Evolutionary conservation across 1,140 invertebrate genomes (phyloP).

Genomic region (Tetragonula clypearis): DNA sequence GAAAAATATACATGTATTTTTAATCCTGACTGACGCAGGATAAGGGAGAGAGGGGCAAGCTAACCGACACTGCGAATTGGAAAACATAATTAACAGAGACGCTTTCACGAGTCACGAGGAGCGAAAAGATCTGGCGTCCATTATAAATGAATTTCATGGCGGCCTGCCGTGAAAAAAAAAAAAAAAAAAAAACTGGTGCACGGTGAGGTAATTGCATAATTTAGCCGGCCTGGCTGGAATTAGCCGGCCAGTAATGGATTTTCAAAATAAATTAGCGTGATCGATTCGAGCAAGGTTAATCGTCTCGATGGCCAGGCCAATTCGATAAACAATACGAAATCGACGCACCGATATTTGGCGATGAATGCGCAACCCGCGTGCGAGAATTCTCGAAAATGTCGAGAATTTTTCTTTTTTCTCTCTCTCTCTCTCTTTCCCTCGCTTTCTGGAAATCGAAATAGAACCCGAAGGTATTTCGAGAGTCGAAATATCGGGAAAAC

Average conservation of each 20-base stretch:
- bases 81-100: conserved; percentile 27
- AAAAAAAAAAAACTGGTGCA: too few species aligned
- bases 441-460: too few species aligned
- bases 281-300: conserved; percentile 34
- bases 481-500: too few species aligned
- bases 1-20: not conserved
- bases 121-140: not conserved
- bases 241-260: conserved; percentile 17
- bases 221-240: conserved; percentile 28
- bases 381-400: too few species aligned
- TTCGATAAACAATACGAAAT: conserved; percentile 5
- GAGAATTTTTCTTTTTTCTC: too few species aligned
- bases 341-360: too few species aligned
- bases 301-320: not conserved
- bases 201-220: conserved; percentile 46
- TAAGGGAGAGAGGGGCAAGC: too few species aligned
- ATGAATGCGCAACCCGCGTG: too few species aligned
- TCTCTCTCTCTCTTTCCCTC: too few species aligned
- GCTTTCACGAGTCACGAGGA: not conserved
- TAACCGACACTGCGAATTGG: conserved; percentile 1
- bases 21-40: not conserved
- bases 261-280: conserved; percentile 38
- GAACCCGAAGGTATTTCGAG: too few species aligned
- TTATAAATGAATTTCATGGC: not conserved
- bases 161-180: not conserved